These are phyloP conservation scores for Nansenia antarctica DNA, from an alignment of 2,113 vertebrate genomes.

Conservation along the genomic window DNA sequence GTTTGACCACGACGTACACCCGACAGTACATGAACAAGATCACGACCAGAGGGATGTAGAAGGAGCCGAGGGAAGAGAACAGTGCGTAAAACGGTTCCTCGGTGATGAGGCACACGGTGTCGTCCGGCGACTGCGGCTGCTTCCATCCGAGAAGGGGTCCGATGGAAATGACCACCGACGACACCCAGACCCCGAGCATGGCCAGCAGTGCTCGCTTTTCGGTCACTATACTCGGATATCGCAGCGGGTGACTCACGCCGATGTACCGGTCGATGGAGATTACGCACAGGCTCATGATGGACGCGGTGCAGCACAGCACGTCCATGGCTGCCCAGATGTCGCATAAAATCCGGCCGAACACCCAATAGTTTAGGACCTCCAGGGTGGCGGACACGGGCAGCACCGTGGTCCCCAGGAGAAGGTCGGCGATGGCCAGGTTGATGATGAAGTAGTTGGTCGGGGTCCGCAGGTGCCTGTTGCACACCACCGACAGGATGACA, in stretches of 20 bases:
- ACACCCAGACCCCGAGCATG: conserved; percentile 89
- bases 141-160: conserved; percentile 97
- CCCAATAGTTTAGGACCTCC: conserved; percentile 92
- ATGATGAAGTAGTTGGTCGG: conserved; percentile 97
- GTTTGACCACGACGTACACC: conserved; percentile 93
- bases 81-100: conserved; percentile 95
- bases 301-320: conserved; percentile 95
- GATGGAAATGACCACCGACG: conserved; percentile 95
- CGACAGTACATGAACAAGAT: conserved; percentile 96
- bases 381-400: conserved; percentile 90
- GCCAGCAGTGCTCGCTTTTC: conserved; percentile 88
- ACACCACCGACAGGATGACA: conserved; percentile 94
- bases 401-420: conserved; percentile 91
- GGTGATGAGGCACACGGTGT: conserved; percentile 87
- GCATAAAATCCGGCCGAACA: conserved; percentile 92
- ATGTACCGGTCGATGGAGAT: conserved; percentile 97
- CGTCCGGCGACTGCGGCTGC: conserved; percentile 87
- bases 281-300: conserved; percentile 94
- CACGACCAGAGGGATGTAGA: conserved; percentile 92
- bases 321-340: conserved; percentile 98
- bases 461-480: conserved; percentile 94
- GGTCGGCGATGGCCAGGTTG: conserved; percentile 94
- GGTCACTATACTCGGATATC: conserved; percentile 91
- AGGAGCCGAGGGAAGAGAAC: conserved; percentile 96
- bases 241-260: conserved; percentile 91